Base-by-base conservation (phyloP, 2,888 invertebrate species). In the Euplagia quadripunctaria region DNA sequence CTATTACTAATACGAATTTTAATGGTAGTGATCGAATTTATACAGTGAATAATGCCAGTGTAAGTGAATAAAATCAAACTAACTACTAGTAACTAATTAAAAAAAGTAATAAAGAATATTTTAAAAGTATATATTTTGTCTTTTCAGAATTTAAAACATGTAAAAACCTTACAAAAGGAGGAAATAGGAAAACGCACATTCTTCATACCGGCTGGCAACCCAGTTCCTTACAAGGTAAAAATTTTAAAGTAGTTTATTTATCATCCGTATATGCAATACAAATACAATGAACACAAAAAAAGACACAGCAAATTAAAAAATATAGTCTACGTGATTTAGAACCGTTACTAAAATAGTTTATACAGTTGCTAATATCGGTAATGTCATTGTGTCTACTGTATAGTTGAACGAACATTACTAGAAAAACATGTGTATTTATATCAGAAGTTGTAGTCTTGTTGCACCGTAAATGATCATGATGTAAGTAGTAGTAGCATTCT, bases 121-220 rank as follows among this genome's bases (percentile, higher is more conserved):
- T 67, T 67, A 67, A 72, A 20, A n/a, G 61, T 1, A 61, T 20
- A 41, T 43, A 42, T 64, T 17, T 42, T 49, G 75, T 77, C 84
- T 69, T 92, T 90, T 77, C 91, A 95, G 95, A 94, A 93, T 78
- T 70, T 86, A 11, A 90, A 91, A 58, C 85, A 89, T 43, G 89
- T 92, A 43, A 92, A 88, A 79, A 94, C 95, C 0, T 85, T 95
- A 68, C 94, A 94, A 74, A 93, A 92, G 68, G 91, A 91, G 58
- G 91, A 89, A 52, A 79, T 86, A 66, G 90, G 84, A 71, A 89
- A 86, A 73, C 88, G 93, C 73, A 87, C 88, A 41, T 88, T 85
- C 72, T 89, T 91, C 72, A 82, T 87, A 42, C 92, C 92, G 8
- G 81, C 84, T 61, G 87, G 83, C 46, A 89, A 86, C 70, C 86